Evolutionary conservation across 2,888 invertebrate genomes (phyloP), one percentile per base, ranked within the genome.

Genomic region (Thera obeliscata): DNA sequence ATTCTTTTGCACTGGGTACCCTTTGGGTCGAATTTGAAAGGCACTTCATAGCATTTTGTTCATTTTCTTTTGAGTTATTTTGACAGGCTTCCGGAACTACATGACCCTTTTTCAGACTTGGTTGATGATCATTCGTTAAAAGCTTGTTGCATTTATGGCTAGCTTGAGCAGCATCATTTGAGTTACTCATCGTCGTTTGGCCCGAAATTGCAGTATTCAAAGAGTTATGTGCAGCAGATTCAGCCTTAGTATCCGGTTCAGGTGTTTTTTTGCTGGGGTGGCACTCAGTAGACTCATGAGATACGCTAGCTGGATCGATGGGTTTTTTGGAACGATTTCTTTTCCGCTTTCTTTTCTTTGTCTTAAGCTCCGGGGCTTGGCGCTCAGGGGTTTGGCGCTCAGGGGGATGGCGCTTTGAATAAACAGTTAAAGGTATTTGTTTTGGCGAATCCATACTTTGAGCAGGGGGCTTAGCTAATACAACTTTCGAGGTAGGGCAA

Each of bases 351-450:
- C 22, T 22, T 22, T 22, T 22, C 22, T 22, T 22, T 22, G 22
- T 0, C 22, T 22, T 22, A 22, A 1, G 22, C 1, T 22, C 22
- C 22, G 22, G 22, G 22, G 22, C 22, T 22, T 22, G 22, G 22
- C 22, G 1, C 22, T n/a, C 41, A 52, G 9, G 3, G 11, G 4
- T 57, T 50, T 63, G 56, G 33, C 2, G 7, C n/a, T 22, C 22
- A 22, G 22, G 22, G 57, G 56, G 46, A 33, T 63, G 62, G 9
- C 62, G 56, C 33, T 8, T 62, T 2, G 56, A 62, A 56, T 48
- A 49, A 62, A 56, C 56, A 11, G 56, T 49, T 22, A 49, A 12
- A 2, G 56, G 49, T 11, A 48, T 9, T 9, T 2, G 22, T 57
- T 63, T 43, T 6, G 56, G 48, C 56, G 55, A 55, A 61, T 5